phyloP scores from a whole-genome alignment of 2,797 vertebrate genomes.

The Pangasius mekongensis region DNA sequence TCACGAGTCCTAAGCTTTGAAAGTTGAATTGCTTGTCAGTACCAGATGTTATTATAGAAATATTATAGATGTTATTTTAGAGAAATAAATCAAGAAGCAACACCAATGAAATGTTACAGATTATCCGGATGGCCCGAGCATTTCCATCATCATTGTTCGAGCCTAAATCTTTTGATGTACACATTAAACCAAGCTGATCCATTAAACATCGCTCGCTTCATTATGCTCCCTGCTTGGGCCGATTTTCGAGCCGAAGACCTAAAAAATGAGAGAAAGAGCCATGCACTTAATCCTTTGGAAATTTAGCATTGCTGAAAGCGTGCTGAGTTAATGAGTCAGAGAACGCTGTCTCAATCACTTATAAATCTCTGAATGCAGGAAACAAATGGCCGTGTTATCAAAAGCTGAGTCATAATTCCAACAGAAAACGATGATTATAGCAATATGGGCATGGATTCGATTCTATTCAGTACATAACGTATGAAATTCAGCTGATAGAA shows the following conservation, averaged over 20 bases:
- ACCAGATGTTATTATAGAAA: too few species aligned
- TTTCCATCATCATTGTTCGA: constrained; percentile 16
- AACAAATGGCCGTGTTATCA: constrained; percentile 69
- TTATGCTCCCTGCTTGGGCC: constrained; percentile 50
- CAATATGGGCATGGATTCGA: neutral
- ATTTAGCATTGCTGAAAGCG: constrained; percentile 87
- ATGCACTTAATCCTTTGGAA: constrained; percentile 88
- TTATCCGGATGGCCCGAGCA: neutral
- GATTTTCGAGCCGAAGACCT: constrained; percentile 50
- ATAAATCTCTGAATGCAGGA: constrained; percentile 79
- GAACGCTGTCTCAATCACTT: constrained; percentile 81
- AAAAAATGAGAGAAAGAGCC: constrained; percentile 83
- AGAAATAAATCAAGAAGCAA: neutral
- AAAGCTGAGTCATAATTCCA: constrained; percentile 45
- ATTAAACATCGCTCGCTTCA: constrained; percentile 56
- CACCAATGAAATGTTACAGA: neutral
- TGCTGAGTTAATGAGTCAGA: constrained; percentile 89
- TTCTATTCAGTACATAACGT: too few species aligned
- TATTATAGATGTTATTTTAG: too few species aligned
- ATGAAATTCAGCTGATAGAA: neutral
- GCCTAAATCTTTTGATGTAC: constrained; percentile 46
- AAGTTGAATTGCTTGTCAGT: neutral
- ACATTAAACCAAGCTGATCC: constrained; percentile 53
- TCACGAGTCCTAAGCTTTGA: neutral
- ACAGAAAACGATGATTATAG: neutral